phyloP scores from a whole-genome alignment of 1,140 invertebrate species.

The Bombus fervidus region DNA sequence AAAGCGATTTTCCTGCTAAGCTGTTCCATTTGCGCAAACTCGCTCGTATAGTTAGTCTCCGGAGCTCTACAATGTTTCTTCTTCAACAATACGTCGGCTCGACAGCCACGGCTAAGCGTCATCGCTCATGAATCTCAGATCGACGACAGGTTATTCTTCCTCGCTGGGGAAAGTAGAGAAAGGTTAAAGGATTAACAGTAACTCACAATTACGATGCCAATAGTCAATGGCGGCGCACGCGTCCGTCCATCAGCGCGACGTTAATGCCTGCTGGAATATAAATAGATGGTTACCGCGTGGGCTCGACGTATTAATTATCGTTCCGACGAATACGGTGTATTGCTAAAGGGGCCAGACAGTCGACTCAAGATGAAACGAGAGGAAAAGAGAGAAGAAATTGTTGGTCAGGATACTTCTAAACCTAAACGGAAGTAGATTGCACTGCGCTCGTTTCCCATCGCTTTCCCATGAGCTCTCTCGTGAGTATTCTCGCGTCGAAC shows the following conservation, averaged over 20 bases:
- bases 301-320: slow-evolving; percentile 59
- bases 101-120: slow-evolving; percentile 20
- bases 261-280: slow-evolving; percentile 56
- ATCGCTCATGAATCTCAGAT: slow-evolving; percentile 26
- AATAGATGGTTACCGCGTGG: slow-evolving; percentile 49
- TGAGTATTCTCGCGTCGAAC: not conserved
- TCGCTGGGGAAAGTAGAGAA: slow-evolving; percentile 47
- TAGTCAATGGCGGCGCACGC: slow-evolving; percentile 45
- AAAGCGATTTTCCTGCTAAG: not conserved
- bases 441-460: not conserved
- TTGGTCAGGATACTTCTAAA: not conserved
- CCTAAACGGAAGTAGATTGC: not conserved
- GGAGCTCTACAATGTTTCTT: not conserved
- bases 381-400: not conserved
- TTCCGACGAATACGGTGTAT: slow-evolving; percentile 12
- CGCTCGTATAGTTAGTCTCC: not conserved
- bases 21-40: not conserved
- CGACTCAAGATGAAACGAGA: not conserved
- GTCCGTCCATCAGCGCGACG: slow-evolving; percentile 56
- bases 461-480: not conserved
- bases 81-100: not conserved
- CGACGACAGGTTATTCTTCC: slow-evolving; percentile 42
- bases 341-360: not conserved
- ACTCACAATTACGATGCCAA: slow-evolving; percentile 61
- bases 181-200: slow-evolving; percentile 65